Base-by-base conservation (phyloP, 2,797 vertebrate species). In the Philypnodon macrostomus region DNA sequence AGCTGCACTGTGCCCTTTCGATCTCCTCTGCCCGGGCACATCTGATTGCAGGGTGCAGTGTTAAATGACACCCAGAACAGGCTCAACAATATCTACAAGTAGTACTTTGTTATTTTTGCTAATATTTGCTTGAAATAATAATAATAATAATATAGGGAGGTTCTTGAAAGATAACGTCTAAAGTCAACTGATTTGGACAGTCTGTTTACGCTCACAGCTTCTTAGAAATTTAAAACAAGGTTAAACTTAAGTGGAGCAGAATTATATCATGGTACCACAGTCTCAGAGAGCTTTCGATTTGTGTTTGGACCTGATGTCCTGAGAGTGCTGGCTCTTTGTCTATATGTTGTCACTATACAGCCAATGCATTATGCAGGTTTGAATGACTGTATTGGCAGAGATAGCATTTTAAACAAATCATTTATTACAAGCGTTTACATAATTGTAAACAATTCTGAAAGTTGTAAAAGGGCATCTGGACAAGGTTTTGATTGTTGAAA, bases 181-280 rank as follows among this genome's bases (percentile, higher is more conserved):
- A 6, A 23, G 21, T 3, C 3, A 23, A 6, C 21, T 49, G 16
- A 34, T 64, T 58, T 73, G 45, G 31, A 37, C 46, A 35, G 55
- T 78, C 58, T 70, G 77, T 67, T 73, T 51, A 44, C 35, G 39
- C 60, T 55, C 47, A 45, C 56, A 71, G 53, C 52, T 75, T 45
- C 45, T 44, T 30, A 58, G 51, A 60, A 73, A 82, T 56, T 66
- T 69, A 70, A 78, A 82, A 83, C 59, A 21, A 78, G 67, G 79
- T 82, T 78, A 77, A 69, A 75, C 42, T 58, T 12, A 53, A 72
- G 62, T 55, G 59, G 38, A 48, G 50, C 47, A 65, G 72, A 77
- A 80, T 78, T 34, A 54, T 64, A 78, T 78, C 62, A 72, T 75
- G 47, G 57, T 7, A 54, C 70, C 67, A 58, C 49, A 35, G 75